Evolutionary conservation across 2,797 vertebrate genomes (phyloP), one percentile per base, ranked within the genome.

Genomic region (Forpus xanthops): DNA sequence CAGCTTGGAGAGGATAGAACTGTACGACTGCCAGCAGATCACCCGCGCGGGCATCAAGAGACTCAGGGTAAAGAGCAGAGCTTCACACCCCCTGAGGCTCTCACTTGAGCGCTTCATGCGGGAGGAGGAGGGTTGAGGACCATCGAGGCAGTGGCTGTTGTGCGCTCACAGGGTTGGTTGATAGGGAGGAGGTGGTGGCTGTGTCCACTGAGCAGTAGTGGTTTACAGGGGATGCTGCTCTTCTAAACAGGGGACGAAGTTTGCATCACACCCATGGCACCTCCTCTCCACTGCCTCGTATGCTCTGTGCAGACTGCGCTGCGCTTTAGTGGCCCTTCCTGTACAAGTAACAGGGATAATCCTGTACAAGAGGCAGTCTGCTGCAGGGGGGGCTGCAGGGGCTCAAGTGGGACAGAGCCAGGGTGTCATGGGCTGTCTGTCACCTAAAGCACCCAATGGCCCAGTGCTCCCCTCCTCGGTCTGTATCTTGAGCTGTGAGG

Each of bases 21-120:
- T 99, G 35, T 99, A 99, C 35, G 99, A 99, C 98, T 99, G 99
- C 97, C 99, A 99, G 98, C 99, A 99, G 94, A 99, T 99, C 97
- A 99, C 99, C 0, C 98, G 99, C 25, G 99, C 99, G 0, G 99
- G 99, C 58, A 99, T 99, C 98, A 99, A 99, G 98, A 99, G 99
- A 98, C 98, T 99, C 97, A 98, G 99, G 98, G 99, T 99, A 24
- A 8, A 33, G 24, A 23, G 19, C 10, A 5, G 24, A 25, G 8
- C n/a, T 3, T n/a, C 4, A 4, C 50, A 11, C 14, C 3, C n/a
- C 0, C 27, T 5, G 9, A 17, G 41, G 79, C 28, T 25, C 23
- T 8, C 61, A 12, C 41, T 49, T 17, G 60, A 58, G 5, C 12
- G 0, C 11, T 10, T 39, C 5, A 7, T 14, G 41, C 1, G 5